Evolutionary conservation across 2,797 vertebrate genomes (phyloP).

Genomic region (Hoplostethus mediterraneus): DNA sequence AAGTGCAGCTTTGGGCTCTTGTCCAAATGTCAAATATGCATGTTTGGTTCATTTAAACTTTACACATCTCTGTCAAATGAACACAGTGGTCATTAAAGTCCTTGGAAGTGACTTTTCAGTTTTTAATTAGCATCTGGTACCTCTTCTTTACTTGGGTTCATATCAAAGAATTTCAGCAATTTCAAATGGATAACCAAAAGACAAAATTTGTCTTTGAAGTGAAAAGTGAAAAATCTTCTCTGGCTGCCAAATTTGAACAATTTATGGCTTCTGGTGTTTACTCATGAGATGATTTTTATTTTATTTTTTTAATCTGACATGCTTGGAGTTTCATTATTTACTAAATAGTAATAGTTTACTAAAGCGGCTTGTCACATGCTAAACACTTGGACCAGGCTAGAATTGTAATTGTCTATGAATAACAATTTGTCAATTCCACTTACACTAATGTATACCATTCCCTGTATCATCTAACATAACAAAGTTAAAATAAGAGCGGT

Average conservation of each 20-base stretch:
- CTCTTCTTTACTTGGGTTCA: too few relatives aligned
- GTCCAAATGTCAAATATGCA: too few relatives aligned
- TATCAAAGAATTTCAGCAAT: too few relatives aligned
- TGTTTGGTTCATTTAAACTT: too few relatives aligned
- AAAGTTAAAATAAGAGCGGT: neutral
- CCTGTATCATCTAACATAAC: constrained; percentile 9
- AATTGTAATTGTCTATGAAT: too few relatives aligned
- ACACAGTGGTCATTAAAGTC: neutral
- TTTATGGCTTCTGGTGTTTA: neutral
- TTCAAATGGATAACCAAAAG: too few relatives aligned
- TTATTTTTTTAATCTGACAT: neutral
- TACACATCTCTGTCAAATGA: too few relatives aligned
- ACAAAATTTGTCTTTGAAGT: too few relatives aligned
- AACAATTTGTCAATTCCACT: neutral
- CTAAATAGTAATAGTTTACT: neutral
- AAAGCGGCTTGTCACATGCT: neutral
- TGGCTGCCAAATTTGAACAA: too few relatives aligned
- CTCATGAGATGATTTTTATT: neutral
- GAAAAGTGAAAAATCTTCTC: too few relatives aligned
- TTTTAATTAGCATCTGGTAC: too few relatives aligned
- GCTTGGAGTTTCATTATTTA: neutral
- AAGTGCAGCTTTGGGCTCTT: too few relatives aligned
- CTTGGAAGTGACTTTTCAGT: neutral
- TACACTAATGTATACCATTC: neutral
- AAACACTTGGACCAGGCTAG: neutral